Base-by-base conservation (phyloP, 2,113 vertebrate genomes). In the Clupea harengus region DNA sequence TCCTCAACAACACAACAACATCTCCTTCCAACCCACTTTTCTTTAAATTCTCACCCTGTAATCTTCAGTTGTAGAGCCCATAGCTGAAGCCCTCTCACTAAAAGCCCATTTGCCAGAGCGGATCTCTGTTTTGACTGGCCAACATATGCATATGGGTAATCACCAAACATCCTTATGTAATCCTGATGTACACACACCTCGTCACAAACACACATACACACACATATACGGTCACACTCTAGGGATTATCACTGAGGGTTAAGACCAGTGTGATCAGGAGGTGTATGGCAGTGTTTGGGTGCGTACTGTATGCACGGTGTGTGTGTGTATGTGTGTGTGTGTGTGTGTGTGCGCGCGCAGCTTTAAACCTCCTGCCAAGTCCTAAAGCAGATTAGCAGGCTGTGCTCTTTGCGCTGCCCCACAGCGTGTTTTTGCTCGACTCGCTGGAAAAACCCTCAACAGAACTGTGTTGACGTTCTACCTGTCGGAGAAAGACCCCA, bases 311-410 rank as follows among this genome's bases (percentile, higher is more conserved):
- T 45, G 54, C 46, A 7, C 6, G 49, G 89, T 92, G 82, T 60
- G 54, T 45, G 52, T 67, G 57, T 45, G 44, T 39, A 44, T 72
- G 25, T 44, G 50, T 32, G 64, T 32, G 22, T 60, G 20, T 60
- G 50, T 3, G 50, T n/a, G 22, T 8, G 20, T 72, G 25, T 32
- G 32, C 25, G 67, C 32, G 28, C 81, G 83, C 81, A 49, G 83
- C 85, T 87, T 82, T 93, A 94, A 94, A 91, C 92, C 90, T 92
- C 93, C 82, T 92, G 92, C 88, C 49, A 83, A 88, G 87, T 92
- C 92, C 86, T 84, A 94, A 94, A 94, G 92, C 87, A 92, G 95
- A 92, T 95, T 95, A 95, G 90, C 85, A 82, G 89, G 84, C 88
- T 84, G 85, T 5, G n/a, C 82, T 92, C 87, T 90, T 45, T 75